Percentiles rank a stretch among this genome's conserved stretches.
These are phyloP conservation scores for Syngnathus rostellatus DNA, from an alignment of 2,797 vertebrate species.

Conservation along the genomic window DNA sequence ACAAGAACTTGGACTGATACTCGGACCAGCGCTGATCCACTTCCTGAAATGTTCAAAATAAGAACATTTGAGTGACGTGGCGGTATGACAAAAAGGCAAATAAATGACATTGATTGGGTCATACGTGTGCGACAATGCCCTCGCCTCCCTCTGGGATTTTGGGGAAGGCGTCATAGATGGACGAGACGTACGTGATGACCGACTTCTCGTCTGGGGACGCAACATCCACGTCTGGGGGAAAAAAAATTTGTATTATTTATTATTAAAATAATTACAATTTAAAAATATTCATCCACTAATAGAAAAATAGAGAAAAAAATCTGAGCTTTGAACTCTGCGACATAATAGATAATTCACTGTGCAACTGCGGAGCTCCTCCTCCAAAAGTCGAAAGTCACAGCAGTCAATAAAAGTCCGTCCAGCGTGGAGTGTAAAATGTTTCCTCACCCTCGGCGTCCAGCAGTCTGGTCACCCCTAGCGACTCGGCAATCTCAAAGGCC, in stretches of 20 bases:
- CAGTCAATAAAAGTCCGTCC: neutral
- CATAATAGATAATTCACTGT: no score
- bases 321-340: no score
- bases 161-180: constrained; percentile 98
- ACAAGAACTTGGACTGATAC: constrained; percentile 85
- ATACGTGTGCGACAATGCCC: constrained; percentile 85
- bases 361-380: neutral
- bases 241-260: neutral
- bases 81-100: neutral
- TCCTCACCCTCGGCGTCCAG: constrained; percentile 91
- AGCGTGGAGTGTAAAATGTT: no score
- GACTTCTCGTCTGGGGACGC: constrained; percentile 95
- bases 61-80: no score
- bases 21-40: constrained; percentile 91
- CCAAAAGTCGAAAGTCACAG: neutral
- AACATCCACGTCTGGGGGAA: constrained; percentile 84
- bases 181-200: constrained; percentile 96
- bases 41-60: constrained; percentile 66
- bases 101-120: constrained; percentile 17
- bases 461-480: constrained; percentile 87
- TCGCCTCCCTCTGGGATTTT: constrained; percentile 97
- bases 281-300: neutral
- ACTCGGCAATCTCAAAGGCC: constrained; percentile 94
- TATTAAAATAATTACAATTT: neutral
- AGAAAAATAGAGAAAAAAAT: neutral